Evolutionary conservation across 2,797 vertebrate species (phyloP).

Genomic region (Eulemur coronatus): DNA sequence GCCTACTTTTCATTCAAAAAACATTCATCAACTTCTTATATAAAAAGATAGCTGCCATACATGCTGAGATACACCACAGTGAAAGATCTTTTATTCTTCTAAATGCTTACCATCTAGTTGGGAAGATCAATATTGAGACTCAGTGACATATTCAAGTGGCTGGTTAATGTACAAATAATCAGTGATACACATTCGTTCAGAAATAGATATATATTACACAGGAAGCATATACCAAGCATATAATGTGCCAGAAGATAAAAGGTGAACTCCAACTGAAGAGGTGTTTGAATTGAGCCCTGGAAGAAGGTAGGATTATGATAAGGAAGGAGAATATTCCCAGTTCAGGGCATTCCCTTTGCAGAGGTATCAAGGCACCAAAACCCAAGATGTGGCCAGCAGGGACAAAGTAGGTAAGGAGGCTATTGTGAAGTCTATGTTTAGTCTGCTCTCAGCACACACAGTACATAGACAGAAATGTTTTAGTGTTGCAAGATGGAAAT

Average conservation of each 20-base stretch:
- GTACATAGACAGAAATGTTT: neutral
- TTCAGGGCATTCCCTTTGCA: neutral
- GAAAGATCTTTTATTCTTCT: neutral
- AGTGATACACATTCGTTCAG: neutral
- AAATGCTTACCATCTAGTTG: neutral
- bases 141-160: neutral
- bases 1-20: neutral
- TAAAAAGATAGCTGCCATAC: neutral
- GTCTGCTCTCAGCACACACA: neutral
- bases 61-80: neutral
- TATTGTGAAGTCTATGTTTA: neutral
- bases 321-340: neutral
- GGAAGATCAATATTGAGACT: neutral
- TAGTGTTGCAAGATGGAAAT: neutral
- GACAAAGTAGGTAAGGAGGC: neutral
- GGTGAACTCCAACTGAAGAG: neutral
- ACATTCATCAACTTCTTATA: neutral
- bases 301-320: neutral
- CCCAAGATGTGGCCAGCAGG: neutral
- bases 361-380: neutral
- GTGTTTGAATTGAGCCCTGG: neutral
- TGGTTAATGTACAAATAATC: neutral
- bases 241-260: neutral
- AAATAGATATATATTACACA: neutral
- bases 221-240: neutral